Evolutionary conservation across 2,797 vertebrate species (phyloP).

Genomic region (Sebastes jordani): DNA sequence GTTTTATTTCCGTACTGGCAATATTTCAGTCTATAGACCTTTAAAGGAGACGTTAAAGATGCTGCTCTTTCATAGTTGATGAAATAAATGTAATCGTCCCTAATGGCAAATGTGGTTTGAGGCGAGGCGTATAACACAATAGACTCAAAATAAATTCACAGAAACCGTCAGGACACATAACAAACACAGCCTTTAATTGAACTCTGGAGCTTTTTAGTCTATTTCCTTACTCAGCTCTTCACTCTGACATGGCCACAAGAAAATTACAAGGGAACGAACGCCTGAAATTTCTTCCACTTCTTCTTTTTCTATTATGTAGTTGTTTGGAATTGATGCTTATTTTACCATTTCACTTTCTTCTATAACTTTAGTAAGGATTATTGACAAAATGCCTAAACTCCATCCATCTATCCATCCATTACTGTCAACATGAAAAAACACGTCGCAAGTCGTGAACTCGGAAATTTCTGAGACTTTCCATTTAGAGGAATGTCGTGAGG

Average conservation of each 20-base stretch:
- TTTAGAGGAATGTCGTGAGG: too few species aligned
- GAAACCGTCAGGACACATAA: slow-evolving; percentile 5
- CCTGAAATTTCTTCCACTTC: neutral
- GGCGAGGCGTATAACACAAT: slow-evolving; percentile 22
- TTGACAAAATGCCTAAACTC: neutral
- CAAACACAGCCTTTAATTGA: slow-evolving; percentile 22
- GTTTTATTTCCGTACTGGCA: slow-evolving; percentile 16
- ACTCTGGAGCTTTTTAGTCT: slow-evolving; percentile 35
- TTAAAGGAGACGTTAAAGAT: slow-evolving; percentile 21
- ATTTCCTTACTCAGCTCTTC: neutral
- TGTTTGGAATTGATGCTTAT: neutral
- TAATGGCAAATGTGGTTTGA: slow-evolving; percentile 47
- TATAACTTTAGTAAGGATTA: neutral
- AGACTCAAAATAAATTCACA: slow-evolving; percentile 25
- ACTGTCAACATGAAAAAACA: too few species aligned
- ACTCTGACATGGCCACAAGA: neutral
- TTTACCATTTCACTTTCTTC: neutral
- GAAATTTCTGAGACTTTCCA: too few species aligned
- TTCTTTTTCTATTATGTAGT: neutral
- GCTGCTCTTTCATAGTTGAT: neutral
- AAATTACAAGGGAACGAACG: neutral
- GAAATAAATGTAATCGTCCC: slow-evolving; percentile 4
- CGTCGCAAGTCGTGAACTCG: too few species aligned
- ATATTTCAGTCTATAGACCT: slow-evolving; percentile 23
- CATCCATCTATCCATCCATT: too few species aligned